These are phyloP conservation scores for Apodemia hepburni DNA, from an alignment of 2,888 invertebrate genomes.

Conservation along the genomic window DNA sequence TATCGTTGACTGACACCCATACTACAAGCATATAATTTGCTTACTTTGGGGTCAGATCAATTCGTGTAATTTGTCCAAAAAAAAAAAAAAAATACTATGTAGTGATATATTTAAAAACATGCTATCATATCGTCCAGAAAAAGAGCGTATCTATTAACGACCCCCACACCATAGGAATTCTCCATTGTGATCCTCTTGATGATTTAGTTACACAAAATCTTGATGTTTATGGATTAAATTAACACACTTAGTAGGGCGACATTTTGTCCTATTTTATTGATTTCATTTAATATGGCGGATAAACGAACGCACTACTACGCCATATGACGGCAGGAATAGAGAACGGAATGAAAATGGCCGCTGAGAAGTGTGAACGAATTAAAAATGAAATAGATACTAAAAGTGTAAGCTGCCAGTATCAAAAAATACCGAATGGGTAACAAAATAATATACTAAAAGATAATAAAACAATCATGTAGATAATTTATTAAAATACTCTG, in stretches of 20 bases:
- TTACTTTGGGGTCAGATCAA: too few species aligned
- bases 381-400: background rate
- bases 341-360: conserved; percentile 71
- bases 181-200: conserved; percentile 86
- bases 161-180: conserved; percentile 93
- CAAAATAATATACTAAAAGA: background rate
- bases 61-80: too few species aligned
- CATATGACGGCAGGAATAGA: conserved; percentile 78
- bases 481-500: background rate
- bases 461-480: too few species aligned
- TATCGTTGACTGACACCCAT: too few species aligned
- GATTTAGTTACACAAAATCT: conserved; percentile 81
- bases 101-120: too few species aligned
- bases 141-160: conserved; percentile 92
- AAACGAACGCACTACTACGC: conserved; percentile 73
- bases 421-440: background rate
- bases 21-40: too few species aligned
- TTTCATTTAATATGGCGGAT: conserved; percentile 80
- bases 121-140: too few species aligned
- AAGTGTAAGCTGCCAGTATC: background rate
- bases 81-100: too few species aligned
- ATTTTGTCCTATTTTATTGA: conserved; percentile 80
- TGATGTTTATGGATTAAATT: conserved; percentile 84
- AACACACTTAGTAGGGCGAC: conserved; percentile 77
- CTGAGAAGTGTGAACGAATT: conserved; percentile 22